Evolutionary conservation across 2,113 vertebrate genomes (phyloP).

Genomic region (Cisticola juncidis): DNA sequence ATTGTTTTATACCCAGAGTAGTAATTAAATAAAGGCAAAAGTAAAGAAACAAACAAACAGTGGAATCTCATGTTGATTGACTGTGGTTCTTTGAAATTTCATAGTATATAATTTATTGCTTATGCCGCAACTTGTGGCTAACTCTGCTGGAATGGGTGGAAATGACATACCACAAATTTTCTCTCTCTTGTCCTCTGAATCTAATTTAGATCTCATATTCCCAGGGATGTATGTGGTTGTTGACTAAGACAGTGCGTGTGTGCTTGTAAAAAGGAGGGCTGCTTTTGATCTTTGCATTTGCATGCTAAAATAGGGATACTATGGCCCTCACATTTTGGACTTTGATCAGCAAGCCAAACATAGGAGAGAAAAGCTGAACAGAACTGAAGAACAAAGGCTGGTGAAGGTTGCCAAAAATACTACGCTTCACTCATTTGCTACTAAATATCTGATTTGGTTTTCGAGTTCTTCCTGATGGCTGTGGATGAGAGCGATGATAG

Average conservation of each 20-base stretch:
- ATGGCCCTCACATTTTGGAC: neutral
- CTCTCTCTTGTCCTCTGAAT: neutral
- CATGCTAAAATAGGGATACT: neutral
- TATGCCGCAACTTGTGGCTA: neutral
- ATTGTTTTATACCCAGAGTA: neutral
- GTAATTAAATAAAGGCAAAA: neutral
- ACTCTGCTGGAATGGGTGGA: neutral
- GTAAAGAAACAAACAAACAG: neutral
- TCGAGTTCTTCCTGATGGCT: neutral
- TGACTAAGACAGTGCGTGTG: neutral
- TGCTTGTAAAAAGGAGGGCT: neutral
- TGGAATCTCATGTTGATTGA: neutral
- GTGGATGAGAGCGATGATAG: neutral
- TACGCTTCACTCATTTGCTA: neutral
- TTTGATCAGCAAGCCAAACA: neutral
- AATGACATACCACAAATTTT: neutral
- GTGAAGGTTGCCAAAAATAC: slow-evolving; percentile 27
- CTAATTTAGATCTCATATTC: neutral
- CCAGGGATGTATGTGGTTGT: neutral
- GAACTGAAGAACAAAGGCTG: neutral
- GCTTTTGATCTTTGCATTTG: slow-evolving; percentile 7
- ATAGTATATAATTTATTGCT: neutral
- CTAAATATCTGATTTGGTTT: neutral
- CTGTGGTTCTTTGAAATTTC: neutral
- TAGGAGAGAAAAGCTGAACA: neutral